Evolutionary conservation across 2,113 vertebrate genomes (phyloP).

Genomic region (Elgaria multicarinata): DNA sequence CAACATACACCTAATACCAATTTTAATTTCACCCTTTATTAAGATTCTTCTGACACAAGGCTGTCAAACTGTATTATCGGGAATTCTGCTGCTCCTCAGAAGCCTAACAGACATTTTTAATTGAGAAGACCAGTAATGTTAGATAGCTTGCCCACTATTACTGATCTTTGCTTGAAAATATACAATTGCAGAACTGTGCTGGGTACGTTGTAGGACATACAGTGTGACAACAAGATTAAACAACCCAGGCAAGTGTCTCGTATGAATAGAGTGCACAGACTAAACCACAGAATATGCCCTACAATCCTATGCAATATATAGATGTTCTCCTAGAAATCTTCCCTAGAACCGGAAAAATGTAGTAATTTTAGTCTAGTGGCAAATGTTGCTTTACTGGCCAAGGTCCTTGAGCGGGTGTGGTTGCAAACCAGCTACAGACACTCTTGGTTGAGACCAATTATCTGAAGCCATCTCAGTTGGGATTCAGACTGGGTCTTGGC

Average conservation of each 20-base stretch:
- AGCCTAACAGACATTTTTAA: neutral
- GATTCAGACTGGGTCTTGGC: too few species aligned
- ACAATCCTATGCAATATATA: neutral
- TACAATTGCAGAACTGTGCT: neutral
- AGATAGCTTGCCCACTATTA: neutral
- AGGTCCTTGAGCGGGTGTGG: too few species aligned
- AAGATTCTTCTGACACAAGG: neutral
- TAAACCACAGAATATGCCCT: neutral
- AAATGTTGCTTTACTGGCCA: too few species aligned
- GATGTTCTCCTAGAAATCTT: too few species aligned
- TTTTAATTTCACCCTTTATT: slow-evolving; percentile 1
- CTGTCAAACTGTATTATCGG: neutral
- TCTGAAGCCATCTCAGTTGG: too few species aligned
- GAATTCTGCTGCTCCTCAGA: neutral
- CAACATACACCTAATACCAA: neutral
- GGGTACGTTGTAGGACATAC: neutral
- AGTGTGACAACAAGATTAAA: neutral
- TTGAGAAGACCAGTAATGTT: neutral
- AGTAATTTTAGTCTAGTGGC: too few species aligned
- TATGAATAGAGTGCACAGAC: neutral
- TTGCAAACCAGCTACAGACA: too few species aligned
- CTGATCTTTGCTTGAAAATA: neutral
- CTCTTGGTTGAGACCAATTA: too few species aligned
- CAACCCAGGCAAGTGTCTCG: neutral
- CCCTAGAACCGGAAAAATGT: too few species aligned